A percentile compares a stretch with the other conserved stretches of the same genome.
Evolutionary conservation across 2,113 vertebrate genomes (phyloP).

Genomic region (Globicephala melas): DNA sequence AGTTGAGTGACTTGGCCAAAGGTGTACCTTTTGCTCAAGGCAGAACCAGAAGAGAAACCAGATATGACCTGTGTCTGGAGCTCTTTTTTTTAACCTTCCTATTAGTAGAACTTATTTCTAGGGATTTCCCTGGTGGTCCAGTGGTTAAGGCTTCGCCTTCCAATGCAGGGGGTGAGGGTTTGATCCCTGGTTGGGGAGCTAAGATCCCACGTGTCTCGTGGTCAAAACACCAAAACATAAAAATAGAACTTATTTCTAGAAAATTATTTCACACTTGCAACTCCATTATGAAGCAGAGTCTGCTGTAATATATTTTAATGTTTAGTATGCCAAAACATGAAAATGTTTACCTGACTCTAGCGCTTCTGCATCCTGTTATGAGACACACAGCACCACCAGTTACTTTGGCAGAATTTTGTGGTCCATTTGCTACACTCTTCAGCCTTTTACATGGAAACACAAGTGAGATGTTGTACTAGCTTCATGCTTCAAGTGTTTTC

Average conservation of each 20-base stretch:
- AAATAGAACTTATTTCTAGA: neutral
- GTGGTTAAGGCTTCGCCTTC: too few species aligned
- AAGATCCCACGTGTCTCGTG: too few species aligned
- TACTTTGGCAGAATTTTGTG: neutral
- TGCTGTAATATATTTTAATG: neutral
- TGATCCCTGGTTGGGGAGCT: too few species aligned
- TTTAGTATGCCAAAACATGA: neutral
- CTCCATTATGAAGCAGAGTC: neutral
- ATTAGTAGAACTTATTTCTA: neutral
- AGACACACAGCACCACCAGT: neutral
- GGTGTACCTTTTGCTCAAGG: neutral
- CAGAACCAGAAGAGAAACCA: neutral
- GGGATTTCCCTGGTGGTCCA: too few species aligned
- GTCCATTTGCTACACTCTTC: neutral
- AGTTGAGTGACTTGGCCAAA: neutral
- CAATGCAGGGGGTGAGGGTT: too few species aligned
- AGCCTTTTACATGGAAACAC: neutral
- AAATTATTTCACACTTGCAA: neutral
- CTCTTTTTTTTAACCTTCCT: neutral
- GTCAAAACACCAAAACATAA: too few species aligned
- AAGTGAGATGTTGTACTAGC: neutral
- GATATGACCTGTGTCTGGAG: neutral
- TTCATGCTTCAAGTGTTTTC: neutral
- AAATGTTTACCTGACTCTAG: neutral
- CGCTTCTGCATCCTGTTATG: neutral